Percentiles rank a stretch among this genome's conserved stretches.
Evolutionary conservation across 2,113 vertebrate genomes (phyloP).

Genomic region (Notarius quadriscutis): DNA sequence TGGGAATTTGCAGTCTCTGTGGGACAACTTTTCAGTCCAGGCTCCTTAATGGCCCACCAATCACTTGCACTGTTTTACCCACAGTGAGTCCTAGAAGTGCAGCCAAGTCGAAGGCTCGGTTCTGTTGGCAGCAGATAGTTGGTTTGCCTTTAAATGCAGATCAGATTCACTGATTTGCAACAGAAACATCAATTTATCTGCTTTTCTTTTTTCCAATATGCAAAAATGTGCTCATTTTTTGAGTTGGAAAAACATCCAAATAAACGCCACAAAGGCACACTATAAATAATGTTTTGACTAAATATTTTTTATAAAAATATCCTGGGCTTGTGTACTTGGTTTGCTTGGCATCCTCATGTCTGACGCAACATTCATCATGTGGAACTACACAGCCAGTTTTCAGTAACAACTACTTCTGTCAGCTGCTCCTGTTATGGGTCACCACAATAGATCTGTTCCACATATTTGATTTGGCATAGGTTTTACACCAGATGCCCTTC

Average conservation of each 20-base stretch:
- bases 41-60: not conserved
- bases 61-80: not conserved
- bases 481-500: no score
- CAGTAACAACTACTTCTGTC: no score
- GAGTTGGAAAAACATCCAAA: not conserved
- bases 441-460: no score
- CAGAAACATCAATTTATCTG: not conserved
- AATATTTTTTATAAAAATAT: not conserved
- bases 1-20: not conserved
- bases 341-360: not conserved
- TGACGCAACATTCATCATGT: not conserved
- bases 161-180: not conserved
- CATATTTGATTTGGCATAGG: no score
- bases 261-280: not conserved
- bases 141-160: not conserved
- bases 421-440: no score
- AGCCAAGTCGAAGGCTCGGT: not conserved
- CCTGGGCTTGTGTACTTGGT: not conserved
- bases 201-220: not conserved
- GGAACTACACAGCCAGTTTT: not conserved
- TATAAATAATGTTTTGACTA: not conserved
- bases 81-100: not conserved
- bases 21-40: not conserved
- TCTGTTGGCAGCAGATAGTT: not conserved
- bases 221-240: not conserved